These are phyloP conservation scores for Acropternis orthonyx DNA, from an alignment of 2,797 vertebrate species.

Conservation along the genomic window DNA sequence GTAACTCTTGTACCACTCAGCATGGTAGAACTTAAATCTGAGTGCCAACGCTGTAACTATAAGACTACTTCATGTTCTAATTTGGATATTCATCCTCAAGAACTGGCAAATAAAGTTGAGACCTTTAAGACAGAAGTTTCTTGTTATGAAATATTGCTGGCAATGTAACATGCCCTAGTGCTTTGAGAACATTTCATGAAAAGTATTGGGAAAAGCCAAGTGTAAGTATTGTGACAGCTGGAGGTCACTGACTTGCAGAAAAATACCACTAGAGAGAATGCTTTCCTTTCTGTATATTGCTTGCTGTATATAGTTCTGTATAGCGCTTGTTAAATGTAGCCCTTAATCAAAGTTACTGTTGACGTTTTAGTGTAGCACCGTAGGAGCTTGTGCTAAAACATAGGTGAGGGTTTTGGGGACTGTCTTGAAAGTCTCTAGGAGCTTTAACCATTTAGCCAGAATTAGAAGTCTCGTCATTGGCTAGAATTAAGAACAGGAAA, in stretches of 20 bases:
- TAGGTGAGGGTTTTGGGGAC: background rate
- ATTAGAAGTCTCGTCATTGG: background rate
- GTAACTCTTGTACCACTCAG: background rate
- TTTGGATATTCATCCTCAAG: background rate
- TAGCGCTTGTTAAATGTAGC: background rate
- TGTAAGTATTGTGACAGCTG: conserved; percentile 3
- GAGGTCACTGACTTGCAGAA: background rate
- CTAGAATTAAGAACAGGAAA: background rate
- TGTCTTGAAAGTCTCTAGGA: background rate
- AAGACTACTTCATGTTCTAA: background rate
- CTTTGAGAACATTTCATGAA: background rate
- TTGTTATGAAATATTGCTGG: background rate
- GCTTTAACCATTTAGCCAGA: background rate
- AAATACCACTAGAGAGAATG: background rate
- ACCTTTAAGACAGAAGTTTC: background rate
- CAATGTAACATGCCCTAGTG: background rate
- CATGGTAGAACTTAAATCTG: background rate
- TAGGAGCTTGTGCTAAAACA: background rate
- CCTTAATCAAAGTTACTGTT: background rate
- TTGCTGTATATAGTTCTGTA: background rate
- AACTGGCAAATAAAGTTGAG: conserved; percentile 2
- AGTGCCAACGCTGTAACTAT: background rate
- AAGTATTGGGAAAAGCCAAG: background rate
- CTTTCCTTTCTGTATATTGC: background rate
- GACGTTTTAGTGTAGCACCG: background rate